phyloP scores from a whole-genome alignment of 2,113 vertebrate species.

The Opisthocomus hoazin region DNA sequence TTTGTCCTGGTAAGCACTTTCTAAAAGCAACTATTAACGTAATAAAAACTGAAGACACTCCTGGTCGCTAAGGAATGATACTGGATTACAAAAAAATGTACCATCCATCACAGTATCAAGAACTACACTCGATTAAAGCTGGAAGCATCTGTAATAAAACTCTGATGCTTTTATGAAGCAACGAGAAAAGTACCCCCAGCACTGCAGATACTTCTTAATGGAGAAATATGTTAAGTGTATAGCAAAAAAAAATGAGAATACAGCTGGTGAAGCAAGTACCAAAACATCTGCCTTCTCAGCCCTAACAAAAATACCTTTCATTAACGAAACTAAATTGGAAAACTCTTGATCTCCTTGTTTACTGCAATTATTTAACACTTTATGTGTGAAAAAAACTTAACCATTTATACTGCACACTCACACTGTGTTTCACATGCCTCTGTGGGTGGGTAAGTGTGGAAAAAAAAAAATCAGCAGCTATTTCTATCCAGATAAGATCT shows the following conservation, averaged over 20 bases:
- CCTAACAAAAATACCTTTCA: background rate
- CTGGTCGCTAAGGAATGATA: background rate
- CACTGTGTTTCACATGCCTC: background rate
- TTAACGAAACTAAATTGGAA: fast-evolving
- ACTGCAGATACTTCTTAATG: background rate
- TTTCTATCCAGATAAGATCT: background rate
- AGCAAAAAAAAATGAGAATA: background rate
- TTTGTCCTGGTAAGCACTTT: background rate
- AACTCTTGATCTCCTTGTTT: background rate
- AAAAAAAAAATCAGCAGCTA: background rate
- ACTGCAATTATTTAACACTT: background rate
- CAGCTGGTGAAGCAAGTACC: background rate
- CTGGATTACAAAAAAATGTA: background rate
- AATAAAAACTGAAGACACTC: background rate
- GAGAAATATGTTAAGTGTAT: background rate
- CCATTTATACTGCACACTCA: background rate
- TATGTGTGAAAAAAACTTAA: background rate
- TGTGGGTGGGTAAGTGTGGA: background rate
- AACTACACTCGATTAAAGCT: background rate
- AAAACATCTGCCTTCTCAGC: background rate
- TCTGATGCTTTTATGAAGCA: background rate
- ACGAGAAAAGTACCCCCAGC: background rate
- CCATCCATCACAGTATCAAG: background rate
- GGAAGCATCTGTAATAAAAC: background rate
- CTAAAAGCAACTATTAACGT: background rate